Evolutionary conservation across 2,797 vertebrate genomes (phyloP), one percentile per base, ranked within the genome.

Genomic region (Trachurus trachurus): DNA sequence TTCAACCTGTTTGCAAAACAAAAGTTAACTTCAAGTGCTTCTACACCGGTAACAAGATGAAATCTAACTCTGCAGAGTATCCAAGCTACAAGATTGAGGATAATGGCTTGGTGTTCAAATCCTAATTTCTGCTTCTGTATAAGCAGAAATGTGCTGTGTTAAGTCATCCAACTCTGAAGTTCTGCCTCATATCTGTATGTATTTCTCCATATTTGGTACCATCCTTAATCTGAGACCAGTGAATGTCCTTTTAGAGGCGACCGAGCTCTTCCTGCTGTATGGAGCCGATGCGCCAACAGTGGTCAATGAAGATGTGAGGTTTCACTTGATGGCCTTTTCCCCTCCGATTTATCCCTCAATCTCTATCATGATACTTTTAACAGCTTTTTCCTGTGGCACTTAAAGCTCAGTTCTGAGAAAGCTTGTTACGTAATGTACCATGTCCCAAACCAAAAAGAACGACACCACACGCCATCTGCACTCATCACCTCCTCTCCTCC

Each of bases 401-500:
- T 42, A 44, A 21, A 78, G 29, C 57, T 83, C 52, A 44, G 47
- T 66, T 78, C 78, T 62, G 64, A 78, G 61, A 82, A 71, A 74
- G 57, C 80, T 58, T 60, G 40, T 87, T 83, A 86, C 44, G 61
- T 45, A 87, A 84, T 26, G 44, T 26, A 13, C 31, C 49, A 56
- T 10, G 19, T 53, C 76, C 54, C 39, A 11, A 21, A 70, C 57
- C 15, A 34, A 78, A 81, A 75, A 66, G 11, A 70, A 44, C 3
- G 50, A 61, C 74, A 66, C 76, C 67, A 63, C 75, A 54, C 12
- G 1, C 21, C 21, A 52, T 78, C 73, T 67, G 59, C 49, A 57
- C 58, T 60, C 42, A 9, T 67, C 71, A 8, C 42, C 69, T 73
- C 50, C 62, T 71, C 54, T 21, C 45, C 29, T 47, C 26, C 49